Base-by-base conservation (phyloP, 2,888 invertebrate species). In the Drosophila colorata region DNA sequence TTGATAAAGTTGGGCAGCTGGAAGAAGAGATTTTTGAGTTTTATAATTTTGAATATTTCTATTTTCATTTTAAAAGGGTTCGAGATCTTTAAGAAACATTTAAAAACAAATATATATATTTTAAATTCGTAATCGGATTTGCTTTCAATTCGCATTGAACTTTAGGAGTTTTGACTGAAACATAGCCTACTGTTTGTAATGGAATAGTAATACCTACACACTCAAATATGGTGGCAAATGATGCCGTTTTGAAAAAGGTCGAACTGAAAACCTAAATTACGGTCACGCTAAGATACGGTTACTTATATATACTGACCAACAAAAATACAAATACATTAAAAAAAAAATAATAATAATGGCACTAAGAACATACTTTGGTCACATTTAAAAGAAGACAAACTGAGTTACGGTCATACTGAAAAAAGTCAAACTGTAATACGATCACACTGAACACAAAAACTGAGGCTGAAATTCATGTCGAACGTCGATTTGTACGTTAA, bases 401-500 rank as follows among this genome's bases (percentile, higher is more conserved):
- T 0, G 4, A 31, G 11, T 1, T 13, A 33, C 2, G 11, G 53
- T 18, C 28, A 13, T 18, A 31, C 8, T 47, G 2, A 13, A 38
- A 35, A 9, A 43, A n/a, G 23, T n/a, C 43, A 44, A 8, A 9
- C 13, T 43, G 13, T 7, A 20, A 23, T 43, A 4, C 43, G 20
- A 23, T 16, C 6, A 2, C 8, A 43, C 9, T 25, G 7, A 11
- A 37, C n/a, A 51, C 18, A 13, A 23, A 65, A 65, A 63, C 35
- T 46, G 11, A 23, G 33, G 6, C 8, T n/a, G 11, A 52, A 41
- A 38, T 44, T 58, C 55, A 58, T 47, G 56, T 44, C 47, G 41
- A 16, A 41, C 31, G 40, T 38, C 55, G 33, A 61, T 64, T 65
- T 64, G 57, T 66, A 49, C 31, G 37, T 28, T 57, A 55, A 61